A percentile compares a stretch with the other conserved stretches of the same genome.
These are phyloP conservation scores for Melieria crassipennis DNA, from an alignment of 2,888 invertebrate genomes.

Conservation along the genomic window DNA sequence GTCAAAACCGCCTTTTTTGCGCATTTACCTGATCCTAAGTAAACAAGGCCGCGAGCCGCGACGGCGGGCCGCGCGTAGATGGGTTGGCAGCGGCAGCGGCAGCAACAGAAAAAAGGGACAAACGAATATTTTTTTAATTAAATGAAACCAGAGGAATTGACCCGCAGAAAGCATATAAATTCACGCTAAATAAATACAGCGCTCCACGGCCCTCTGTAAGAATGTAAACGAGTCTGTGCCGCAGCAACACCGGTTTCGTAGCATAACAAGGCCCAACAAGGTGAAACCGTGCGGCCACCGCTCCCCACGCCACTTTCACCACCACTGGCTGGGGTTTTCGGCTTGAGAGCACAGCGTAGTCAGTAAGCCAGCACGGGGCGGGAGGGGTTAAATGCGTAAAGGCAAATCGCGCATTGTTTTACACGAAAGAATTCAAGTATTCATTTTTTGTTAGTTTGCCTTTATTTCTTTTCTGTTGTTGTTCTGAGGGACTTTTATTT, in stretches of 20 bases:
- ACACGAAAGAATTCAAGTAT: not conserved
- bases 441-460: not conserved
- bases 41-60: constrained; percentile 49
- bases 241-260: not conserved
- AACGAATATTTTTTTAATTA: constrained; percentile 59
- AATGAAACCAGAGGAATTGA: constrained; percentile 64
- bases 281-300: not conserved
- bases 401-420: no score
- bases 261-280: no score
- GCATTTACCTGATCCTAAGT: constrained; percentile 62
- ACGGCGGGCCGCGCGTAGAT: constrained; percentile 17
- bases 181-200: constrained; percentile 53
- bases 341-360: constrained; percentile 3
- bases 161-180: constrained; percentile 51
- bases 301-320: not conserved
- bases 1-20: constrained; percentile 25
- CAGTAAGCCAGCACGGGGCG: not conserved
- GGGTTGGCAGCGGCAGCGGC: constrained; percentile 32
- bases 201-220: constrained; percentile 4
- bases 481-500: constrained; percentile 21
- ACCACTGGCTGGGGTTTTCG: no score
- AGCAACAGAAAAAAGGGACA: constrained; percentile 44
- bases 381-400: no score
- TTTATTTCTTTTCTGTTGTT: constrained; percentile 11
- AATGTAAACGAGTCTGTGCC: not conserved